Evolutionary conservation across 1,140 invertebrate species (phyloP).

Genomic region (Lordiphosa collinella): DNA sequence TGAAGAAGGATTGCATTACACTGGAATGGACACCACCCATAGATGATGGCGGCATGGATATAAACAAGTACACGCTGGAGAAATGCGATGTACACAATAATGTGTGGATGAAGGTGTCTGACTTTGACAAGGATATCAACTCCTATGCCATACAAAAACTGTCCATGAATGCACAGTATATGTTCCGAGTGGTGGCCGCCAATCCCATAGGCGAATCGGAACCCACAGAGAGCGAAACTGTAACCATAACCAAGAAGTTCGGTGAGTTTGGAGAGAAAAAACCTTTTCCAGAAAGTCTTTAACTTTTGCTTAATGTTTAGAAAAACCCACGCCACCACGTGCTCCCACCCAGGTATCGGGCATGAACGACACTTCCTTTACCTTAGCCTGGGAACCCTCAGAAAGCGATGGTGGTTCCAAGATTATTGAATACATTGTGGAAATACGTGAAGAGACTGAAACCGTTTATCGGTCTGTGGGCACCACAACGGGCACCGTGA

Average conservation of each 20-base stretch:
- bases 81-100: slow-evolving; percentile 86
- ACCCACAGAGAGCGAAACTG: slow-evolving; percentile 85
- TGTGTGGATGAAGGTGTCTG: slow-evolving; percentile 88
- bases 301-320: slow-evolving; percentile 79
- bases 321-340: slow-evolving; percentile 88
- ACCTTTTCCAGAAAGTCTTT: too few relatives aligned
- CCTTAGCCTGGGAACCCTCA: slow-evolving; percentile 90
- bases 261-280: slow-evolving; percentile 75
- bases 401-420: slow-evolving; percentile 91
- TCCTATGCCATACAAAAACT: slow-evolving; percentile 89
- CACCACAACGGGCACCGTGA: slow-evolving; percentile 83
- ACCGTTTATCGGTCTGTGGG: slow-evolving; percentile 88
- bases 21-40: slow-evolving; percentile 90
- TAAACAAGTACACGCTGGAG: slow-evolving; percentile 90
- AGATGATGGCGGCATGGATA: slow-evolving; percentile 89
- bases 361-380: slow-evolving; percentile 89
- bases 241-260: slow-evolving; percentile 84
- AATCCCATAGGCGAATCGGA: slow-evolving; percentile 91
- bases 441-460: slow-evolving; percentile 87
- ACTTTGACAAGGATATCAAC: slow-evolving; percentile 86
- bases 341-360: slow-evolving; percentile 90
- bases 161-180: slow-evolving; percentile 88
- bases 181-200: slow-evolving; percentile 90
- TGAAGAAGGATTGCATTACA: slow-evolving; percentile 86
- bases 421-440: slow-evolving; percentile 92